These are phyloP conservation scores for Tragelaphus scriptus DNA, from an alignment of 2,113 vertebrate genomes.

Conservation along the genomic window DNA sequence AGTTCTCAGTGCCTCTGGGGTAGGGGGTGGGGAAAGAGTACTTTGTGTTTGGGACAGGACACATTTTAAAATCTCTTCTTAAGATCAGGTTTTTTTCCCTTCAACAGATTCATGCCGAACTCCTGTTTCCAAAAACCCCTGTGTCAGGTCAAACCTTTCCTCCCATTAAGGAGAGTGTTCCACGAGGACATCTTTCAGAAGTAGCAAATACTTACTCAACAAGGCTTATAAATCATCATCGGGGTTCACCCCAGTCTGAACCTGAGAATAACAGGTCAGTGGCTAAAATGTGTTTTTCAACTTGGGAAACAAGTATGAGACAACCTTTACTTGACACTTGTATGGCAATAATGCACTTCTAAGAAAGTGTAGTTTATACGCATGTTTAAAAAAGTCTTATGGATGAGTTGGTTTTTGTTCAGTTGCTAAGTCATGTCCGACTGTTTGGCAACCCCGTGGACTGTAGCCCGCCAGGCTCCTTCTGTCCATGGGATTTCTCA, in stretches of 20 bases:
- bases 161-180: slow-evolving; percentile 73
- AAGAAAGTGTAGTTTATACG: neutral
- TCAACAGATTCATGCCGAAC: slow-evolving; percentile 74
- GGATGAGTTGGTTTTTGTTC: neutral
- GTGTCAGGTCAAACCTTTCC: slow-evolving; percentile 75
- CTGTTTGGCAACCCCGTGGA: neutral
- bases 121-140: slow-evolving; percentile 65
- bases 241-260: slow-evolving; percentile 73
- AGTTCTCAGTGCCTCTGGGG: neutral
- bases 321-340: neutral
- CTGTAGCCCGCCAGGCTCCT: neutral
- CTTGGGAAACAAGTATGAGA: neutral
- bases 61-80: neutral
- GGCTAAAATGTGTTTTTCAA: neutral
- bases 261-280: slow-evolving; percentile 78
- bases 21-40: neutral
- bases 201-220: slow-evolving; percentile 59
- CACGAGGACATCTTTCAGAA: slow-evolving; percentile 74
- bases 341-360: neutral
- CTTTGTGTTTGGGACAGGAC: slow-evolving; percentile 40
- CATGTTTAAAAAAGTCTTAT: neutral
- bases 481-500: neutral
- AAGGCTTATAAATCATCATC: slow-evolving; percentile 69
- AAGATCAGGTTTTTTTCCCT: neutral
- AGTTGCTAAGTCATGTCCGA: neutral